phyloP scores from a whole-genome alignment of 2,113 vertebrate genomes.

The Actinemys pallida region DNA sequence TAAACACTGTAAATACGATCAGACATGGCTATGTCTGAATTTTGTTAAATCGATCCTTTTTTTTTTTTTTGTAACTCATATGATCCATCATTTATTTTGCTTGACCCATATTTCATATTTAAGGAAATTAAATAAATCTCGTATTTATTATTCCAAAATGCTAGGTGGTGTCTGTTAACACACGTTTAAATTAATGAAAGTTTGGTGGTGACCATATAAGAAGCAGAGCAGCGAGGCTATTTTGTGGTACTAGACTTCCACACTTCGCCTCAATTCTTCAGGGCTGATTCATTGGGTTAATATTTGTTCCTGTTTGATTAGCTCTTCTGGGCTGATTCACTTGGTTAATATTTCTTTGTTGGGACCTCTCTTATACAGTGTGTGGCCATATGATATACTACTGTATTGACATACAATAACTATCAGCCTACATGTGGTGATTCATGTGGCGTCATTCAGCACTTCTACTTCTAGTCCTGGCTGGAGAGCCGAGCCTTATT shows the following conservation, averaged over 20 bases:
- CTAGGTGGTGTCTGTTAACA: conserved; percentile 35
- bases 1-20: conserved; percentile 70
- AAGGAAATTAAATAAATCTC: conserved; percentile 71
- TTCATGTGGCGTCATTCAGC: not conserved
- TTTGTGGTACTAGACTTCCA: not conserved
- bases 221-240: conserved; percentile 15
- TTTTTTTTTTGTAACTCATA: not conserved
- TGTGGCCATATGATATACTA: fast-evolving
- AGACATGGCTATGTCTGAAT: conserved; percentile 67
- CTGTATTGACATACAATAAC: not conserved
- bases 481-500: not conserved
- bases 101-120: conserved; percentile 57
- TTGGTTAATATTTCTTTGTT: not conserved
- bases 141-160: conserved; percentile 36
- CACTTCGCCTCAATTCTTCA: not conserved
- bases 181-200: conserved; percentile 44
- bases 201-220: conserved; percentile 41
- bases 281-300: not conserved
- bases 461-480: not conserved
- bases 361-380: not conserved
- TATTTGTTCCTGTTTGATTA: not conserved
- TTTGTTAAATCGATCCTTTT: not conserved
- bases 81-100: conserved; percentile 41
- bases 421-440: not conserved
- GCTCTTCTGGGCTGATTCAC: not conserved